Conservation (phyloP, 2,113 vertebrate species). For the Vireo altiloquus region DNA sequence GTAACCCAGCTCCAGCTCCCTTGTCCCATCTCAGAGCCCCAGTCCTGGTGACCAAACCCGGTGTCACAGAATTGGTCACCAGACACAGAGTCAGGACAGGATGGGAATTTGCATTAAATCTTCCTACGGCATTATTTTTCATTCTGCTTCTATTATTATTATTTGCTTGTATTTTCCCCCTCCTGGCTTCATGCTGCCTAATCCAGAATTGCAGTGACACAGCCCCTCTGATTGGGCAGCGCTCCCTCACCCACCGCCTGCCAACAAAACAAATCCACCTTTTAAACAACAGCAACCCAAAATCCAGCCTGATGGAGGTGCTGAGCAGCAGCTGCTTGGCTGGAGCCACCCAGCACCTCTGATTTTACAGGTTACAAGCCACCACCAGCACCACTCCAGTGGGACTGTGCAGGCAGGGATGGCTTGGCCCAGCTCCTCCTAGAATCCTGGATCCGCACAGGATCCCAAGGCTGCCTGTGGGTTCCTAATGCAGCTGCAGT, state of each 20-base stretch:
- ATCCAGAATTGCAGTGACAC: not conserved
- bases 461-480: fast-evolving
- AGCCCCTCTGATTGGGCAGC: not conserved
- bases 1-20: not conserved
- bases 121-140: not conserved
- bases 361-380: not conserved
- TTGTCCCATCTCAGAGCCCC: not conserved
- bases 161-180: not conserved
- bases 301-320: not conserved
- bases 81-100: not conserved
- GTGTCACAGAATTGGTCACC: fast-evolving
- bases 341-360: not conserved
- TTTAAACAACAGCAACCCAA: not conserved
- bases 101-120: not conserved
- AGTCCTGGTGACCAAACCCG: not conserved
- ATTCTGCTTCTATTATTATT: not conserved
- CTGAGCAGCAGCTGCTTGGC: not conserved
- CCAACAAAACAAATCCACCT: not conserved
- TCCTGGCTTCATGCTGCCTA: not conserved
- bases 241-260: not conserved
- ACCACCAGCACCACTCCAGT: not conserved
- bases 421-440: not conserved
- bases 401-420: not conserved
- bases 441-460: not conserved
- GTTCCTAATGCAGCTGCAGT: not conserved